Evolutionary conservation across 2,797 vertebrate genomes (phyloP), one percentile per base, ranked within the genome.

Genomic region (Australoheros facetus): DNA sequence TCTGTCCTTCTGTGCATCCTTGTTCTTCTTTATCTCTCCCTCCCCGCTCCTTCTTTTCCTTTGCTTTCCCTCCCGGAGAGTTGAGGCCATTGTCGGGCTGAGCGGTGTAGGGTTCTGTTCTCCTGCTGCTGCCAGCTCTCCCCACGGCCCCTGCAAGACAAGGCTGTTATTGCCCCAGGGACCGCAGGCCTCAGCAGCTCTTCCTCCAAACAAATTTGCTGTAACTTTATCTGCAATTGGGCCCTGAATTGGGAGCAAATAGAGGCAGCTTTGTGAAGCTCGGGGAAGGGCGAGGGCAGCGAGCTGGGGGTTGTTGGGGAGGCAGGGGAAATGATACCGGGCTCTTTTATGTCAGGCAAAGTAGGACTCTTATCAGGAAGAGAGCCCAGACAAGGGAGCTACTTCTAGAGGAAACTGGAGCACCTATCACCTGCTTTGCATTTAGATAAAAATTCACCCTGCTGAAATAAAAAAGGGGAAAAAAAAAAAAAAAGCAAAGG

Each of bases 221-320:
- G 98, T 97, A 99, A 99, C 97, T 98, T 97, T 97, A 99, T 97
- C 97, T 97, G 97, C 97, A 98, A 98, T 97, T 97, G 96, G 96
- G 96, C 96, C 95, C 93, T 94, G 93, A 96, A 95, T 96, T 95
- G 95, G 95, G 95, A 96, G 94, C 97, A 97, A 97, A 98, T 97
- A 99, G 97, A 96, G 95, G 89, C 94, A 91, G 92, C 97, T 97
- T 97, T 98, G 97, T 97, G 88, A 93, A 93, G 90, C 92, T 87
- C 42, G 82, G 93, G 96, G 95, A 96, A 94, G 93, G 90, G 81
- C 93, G 88, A 95, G 94, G 93, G 95, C 96, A 93, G 94, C 83
- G 86, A 93, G 91, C 92, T 91, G 91, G 89, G 91, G 93, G 92
- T 93, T 94, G 93, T 93, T 92, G 92, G 85, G 88, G 92, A 93